Base-by-base conservation (phyloP, 2,888 invertebrate genomes). In the Stegophylla sp. region DNA sequence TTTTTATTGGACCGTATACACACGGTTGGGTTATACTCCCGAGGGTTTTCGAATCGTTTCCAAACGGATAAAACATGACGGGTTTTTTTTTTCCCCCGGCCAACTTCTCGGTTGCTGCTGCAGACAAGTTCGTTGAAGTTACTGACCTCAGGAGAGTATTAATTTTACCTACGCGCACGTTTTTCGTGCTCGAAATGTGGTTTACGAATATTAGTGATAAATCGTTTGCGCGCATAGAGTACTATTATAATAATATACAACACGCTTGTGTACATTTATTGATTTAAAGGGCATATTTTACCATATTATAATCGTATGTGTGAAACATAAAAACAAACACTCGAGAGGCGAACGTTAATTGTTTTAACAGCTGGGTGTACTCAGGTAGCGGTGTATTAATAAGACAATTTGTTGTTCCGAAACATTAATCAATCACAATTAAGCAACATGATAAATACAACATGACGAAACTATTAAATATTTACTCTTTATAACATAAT, bases 11-110 rank as follows among this genome's bases (percentile, higher is more conserved):
- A 45, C n/a, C 45, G 45, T 13, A 26, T 28, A 20, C 20, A 34
- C 74, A 28, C 10, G 26, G 12, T 20, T 20, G 12, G 2, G 13
- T 3, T 59, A 20, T 12, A n/a, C 20, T 63, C 41, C 74, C 9
- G 74, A 53, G 64, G 41, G 64, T 41, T 64, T 51, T 63, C 74
- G 23, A 34, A 48, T 51, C 51, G 23, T 79, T 79, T 61, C 61
- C 17, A 20, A 59, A 59, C 61, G 61, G 77, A 69, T 75, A 71
- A 67, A 79, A 34, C 77, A 69, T 79, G 77, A 79, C 69, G 45
- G 41, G n/a, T 64, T 64, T 48, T 48, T n/a, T 34, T 66, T 64
- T 64, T 67, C 45, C 20, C 28, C 69, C 43, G 17, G 34, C 23
- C 34, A 51, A 71, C 61, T 69, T 71, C 9, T n/a, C n/a, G n/a